Evolutionary conservation across 2,113 vertebrate genomes (phyloP).

Genomic region (Dicentrarchus labrax): DNA sequence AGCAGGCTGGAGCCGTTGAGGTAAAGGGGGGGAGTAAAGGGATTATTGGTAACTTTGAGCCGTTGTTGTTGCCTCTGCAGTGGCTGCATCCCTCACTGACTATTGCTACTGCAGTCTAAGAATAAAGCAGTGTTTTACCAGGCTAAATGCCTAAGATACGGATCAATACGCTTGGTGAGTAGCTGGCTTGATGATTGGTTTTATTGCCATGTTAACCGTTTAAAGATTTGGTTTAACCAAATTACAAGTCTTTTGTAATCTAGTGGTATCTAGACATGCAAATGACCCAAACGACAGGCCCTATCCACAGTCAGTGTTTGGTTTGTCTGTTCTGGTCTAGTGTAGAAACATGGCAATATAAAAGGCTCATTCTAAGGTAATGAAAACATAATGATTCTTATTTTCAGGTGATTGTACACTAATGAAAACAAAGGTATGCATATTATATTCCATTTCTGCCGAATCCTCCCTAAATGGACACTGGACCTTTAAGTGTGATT

Average conservation of each 20-base stretch:
- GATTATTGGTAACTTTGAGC: conserved; percentile 51
- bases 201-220: not conserved
- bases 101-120: conserved; percentile 22
- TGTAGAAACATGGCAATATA: too few species aligned
- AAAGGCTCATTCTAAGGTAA: too few species aligned
- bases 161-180: conserved; percentile 4
- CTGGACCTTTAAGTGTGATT: not conserved
- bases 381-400: too few species aligned
- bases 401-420: too few species aligned
- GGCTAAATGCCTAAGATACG: conserved; percentile 1
- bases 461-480: not conserved
- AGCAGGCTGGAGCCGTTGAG: conserved; percentile 6
- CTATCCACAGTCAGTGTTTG: too few species aligned
- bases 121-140: not conserved
- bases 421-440: too few species aligned
- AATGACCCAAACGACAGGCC: too few species aligned
- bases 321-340: too few species aligned
- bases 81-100: conserved; percentile 15
- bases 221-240: not conserved
- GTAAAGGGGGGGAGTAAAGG: conserved; percentile 38
- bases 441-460: too few species aligned
- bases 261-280: not conserved
- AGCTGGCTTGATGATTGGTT: not conserved
- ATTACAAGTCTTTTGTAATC: not conserved
- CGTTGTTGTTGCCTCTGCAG: conserved; percentile 50